phyloP scores from a whole-genome alignment of 2,888 invertebrate species.

The Hirtodrosophila trivittata region DNA sequence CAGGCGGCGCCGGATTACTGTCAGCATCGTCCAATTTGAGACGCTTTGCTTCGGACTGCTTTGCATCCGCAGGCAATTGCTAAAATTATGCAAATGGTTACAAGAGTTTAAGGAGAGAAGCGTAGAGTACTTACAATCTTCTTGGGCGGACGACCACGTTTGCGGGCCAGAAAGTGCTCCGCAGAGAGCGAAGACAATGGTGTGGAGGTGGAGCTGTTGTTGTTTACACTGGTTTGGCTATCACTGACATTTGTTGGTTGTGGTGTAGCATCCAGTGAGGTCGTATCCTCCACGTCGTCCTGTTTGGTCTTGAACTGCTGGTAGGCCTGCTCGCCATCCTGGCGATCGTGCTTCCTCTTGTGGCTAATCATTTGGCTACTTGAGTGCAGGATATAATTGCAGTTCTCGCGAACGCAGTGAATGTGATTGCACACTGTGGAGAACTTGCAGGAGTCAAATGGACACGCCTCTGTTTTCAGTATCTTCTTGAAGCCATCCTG shows the following conservation, averaged over 20 bases:
- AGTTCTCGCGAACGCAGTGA: slow-evolving; percentile 97
- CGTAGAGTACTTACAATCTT: slow-evolving; percentile 77
- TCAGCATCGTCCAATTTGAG: slow-evolving; percentile 65
- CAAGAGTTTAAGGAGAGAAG: background rate
- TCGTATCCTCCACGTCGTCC: slow-evolving; percentile 61
- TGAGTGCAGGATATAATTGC: slow-evolving; percentile 97
- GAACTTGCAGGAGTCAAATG: slow-evolving; percentile 95
- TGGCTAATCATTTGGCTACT: slow-evolving; percentile 98
- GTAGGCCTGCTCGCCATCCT: slow-evolving; percentile 90
- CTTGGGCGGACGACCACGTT: slow-evolving; percentile 82
- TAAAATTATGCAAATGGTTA: slow-evolving; percentile 28
- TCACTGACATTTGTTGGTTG: slow-evolving; percentile 25
- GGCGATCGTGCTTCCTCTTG: slow-evolving; percentile 97
- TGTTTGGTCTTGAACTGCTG: slow-evolving; percentile 80
- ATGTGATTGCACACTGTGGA: slow-evolving; percentile 98
- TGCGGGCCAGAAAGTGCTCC: slow-evolving; percentile 81
- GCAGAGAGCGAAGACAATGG: slow-evolving; percentile 81
- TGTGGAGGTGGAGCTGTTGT: slow-evolving; percentile 70
- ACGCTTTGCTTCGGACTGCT: slow-evolving; percentile 74
- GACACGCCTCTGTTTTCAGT: slow-evolving; percentile 97
- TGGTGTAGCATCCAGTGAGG: slow-evolving; percentile 69
- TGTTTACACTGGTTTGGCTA: slow-evolving; percentile 16
- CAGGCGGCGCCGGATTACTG: slow-evolving; percentile 26
- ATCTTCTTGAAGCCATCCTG: slow-evolving; percentile 99
- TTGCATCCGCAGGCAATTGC: slow-evolving; percentile 71